Conservation (phyloP, 37 sponge, comb jelly and placozoan species). For the Aphrocallistes beatrix region DNA sequence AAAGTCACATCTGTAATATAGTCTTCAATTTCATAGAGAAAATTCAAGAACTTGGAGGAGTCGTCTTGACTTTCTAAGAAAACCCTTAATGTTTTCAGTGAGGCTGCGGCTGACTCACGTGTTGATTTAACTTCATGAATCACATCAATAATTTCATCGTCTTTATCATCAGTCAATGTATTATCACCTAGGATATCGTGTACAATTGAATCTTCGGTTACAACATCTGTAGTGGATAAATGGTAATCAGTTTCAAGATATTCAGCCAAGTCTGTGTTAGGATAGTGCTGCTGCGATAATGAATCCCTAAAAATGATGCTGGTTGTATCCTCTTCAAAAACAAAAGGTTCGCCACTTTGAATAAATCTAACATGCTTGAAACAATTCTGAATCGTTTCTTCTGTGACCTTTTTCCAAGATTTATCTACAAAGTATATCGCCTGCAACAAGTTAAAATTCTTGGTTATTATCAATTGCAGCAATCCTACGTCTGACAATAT, state of each 20-base stretch:
- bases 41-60: background rate
- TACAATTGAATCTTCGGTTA: background rate
- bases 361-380: background rate
- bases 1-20: background rate
- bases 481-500: background rate
- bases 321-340: background rate
- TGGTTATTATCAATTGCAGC: background rate
- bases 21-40: background rate
- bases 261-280: too few relatives aligned
- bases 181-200: background rate
- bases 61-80: background rate
- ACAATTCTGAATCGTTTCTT: conserved; percentile 11
- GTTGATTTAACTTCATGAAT: background rate
- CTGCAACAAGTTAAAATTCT: background rate
- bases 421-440: conserved; percentile 17
- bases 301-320: background rate
- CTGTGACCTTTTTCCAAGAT: conserved; percentile 10
- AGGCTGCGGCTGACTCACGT: background rate
- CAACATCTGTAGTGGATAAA: background rate
- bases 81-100: background rate
- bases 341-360: background rate
- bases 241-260: background rate
- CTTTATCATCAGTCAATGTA: background rate
- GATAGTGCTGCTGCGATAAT: background rate
- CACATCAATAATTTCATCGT: background rate